Conservation (phyloP, 2,888 invertebrate species). For the Mesodorylaimus sp. region DNA sequence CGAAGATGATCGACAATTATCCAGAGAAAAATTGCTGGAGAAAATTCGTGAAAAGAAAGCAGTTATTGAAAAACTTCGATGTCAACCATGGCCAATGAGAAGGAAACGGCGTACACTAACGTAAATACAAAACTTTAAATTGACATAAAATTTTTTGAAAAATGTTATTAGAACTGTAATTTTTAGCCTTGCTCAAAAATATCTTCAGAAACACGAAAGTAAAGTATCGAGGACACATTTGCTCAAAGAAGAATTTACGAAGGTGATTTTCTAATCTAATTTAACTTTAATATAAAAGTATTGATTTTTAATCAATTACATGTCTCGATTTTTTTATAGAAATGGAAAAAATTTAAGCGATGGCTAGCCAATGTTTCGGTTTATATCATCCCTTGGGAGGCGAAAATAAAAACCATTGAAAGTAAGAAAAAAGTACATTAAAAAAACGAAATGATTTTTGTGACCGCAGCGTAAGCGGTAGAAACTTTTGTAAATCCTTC, state of each 20-base stretch:
- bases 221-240: slow-evolving; percentile 29
- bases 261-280: slow-evolving; percentile 16
- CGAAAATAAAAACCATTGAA: slow-evolving; percentile 85
- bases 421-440: slow-evolving; percentile 37
- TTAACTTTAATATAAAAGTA: not conserved
- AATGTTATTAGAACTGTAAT: not conserved
- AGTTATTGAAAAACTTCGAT: slow-evolving; percentile 30
- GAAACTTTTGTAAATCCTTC: too few relatives aligned
- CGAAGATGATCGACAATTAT: slow-evolving; percentile 26
- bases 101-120: slow-evolving; percentile 30
- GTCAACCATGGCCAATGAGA: slow-evolving; percentile 33
- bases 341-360: slow-evolving; percentile 57
- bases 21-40: slow-evolving; percentile 27
- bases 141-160: slow-evolving; percentile 7
- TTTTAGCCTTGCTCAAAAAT: slow-evolving; percentile 31
- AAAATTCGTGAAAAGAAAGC: slow-evolving; percentile 33
- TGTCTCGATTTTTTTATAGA: slow-evolving; percentile 11
- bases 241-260: slow-evolving; percentile 29
- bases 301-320: not conserved
- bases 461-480: too few relatives aligned
- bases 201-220: slow-evolving; percentile 31
- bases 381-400: slow-evolving; percentile 79
- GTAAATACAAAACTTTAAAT: slow-evolving; percentile 12
- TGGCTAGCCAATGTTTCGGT: slow-evolving; percentile 68
- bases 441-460: too few relatives aligned